Conservation (phyloP, 2,888 invertebrate species). For the Harpalus rubripes region DNA sequence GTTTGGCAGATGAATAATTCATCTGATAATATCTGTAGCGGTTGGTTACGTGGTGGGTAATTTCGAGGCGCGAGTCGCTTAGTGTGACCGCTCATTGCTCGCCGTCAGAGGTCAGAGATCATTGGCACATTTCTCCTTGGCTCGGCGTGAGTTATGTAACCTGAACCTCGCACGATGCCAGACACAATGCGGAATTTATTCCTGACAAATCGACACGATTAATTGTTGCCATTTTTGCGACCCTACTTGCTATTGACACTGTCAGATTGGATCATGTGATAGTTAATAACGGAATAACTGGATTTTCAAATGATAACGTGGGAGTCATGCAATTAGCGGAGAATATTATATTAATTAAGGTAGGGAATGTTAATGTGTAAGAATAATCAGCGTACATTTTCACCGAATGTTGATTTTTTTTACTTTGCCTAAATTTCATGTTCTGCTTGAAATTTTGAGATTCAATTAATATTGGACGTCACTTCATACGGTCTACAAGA, state of each 20-base stretch:
- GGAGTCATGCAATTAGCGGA: neutral
- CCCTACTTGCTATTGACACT: slow-evolving; percentile 27
- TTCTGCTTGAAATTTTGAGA: no score
- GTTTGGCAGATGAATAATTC: slow-evolving; percentile 59
- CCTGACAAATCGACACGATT: slow-evolving; percentile 36
- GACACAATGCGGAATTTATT: slow-evolving; percentile 48
- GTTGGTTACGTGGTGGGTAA: slow-evolving; percentile 55
- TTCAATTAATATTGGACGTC: no score
- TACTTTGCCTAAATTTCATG: no score
- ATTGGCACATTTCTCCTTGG: slow-evolving; percentile 63
- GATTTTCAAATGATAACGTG: neutral
- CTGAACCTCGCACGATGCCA: slow-evolving; percentile 27
- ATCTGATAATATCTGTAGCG: slow-evolving; percentile 65
- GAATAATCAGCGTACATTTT: no score
- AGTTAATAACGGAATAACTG: slow-evolving; percentile 47
- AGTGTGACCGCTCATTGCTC: slow-evolving; percentile 43
- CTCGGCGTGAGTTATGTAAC: slow-evolving; percentile 64
- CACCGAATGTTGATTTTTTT: no score
- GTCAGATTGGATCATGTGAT: slow-evolving; percentile 39
- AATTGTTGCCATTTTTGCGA: slow-evolving; percentile 31
- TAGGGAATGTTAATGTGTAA: no score
- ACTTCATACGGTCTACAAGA: no score
- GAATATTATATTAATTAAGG: no score
- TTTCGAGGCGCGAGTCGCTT: slow-evolving; percentile 45
- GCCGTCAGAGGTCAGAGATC: slow-evolving; percentile 60